Evolutionary conservation across 2,113 vertebrate genomes (phyloP).

Genomic region (Crotophaga sulcirostris): DNA sequence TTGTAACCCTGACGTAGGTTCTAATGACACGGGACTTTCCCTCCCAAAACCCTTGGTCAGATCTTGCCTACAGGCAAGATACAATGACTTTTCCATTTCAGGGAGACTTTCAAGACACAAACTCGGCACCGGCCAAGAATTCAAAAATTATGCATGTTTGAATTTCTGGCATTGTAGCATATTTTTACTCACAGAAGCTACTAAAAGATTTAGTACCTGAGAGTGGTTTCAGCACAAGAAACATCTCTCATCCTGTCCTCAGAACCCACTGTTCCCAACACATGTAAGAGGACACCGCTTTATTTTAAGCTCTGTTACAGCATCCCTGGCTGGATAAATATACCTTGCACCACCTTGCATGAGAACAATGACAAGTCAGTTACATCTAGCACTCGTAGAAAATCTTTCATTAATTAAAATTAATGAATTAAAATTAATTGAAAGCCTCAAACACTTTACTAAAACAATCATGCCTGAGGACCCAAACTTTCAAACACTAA

Average conservation of each 20-base stretch:
- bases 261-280: not conserved
- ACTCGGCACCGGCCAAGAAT: not conserved
- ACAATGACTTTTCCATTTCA: not conserved
- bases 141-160: not conserved
- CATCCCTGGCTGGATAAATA: not conserved
- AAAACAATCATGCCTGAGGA: not conserved
- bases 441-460: not conserved
- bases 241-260: not conserved
- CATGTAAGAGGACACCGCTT: not conserved
- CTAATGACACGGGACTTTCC: not conserved
- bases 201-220: not conserved
- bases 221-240: not conserved
- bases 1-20: not conserved
- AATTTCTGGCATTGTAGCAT: not conserved
- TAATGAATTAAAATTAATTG: not conserved
- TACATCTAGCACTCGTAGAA: not conserved
- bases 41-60: not conserved
- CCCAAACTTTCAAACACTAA: not conserved
- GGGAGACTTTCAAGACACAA: not conserved
- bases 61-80: not conserved
- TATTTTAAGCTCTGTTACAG: conserved; percentile 72
- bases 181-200: not conserved
- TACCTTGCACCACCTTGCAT: not conserved
- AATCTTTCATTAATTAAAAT: not conserved
- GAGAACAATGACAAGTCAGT: not conserved